phyloP scores from a whole-genome alignment of 2,113 vertebrate genomes.

The Alligator sinensis region DNA sequence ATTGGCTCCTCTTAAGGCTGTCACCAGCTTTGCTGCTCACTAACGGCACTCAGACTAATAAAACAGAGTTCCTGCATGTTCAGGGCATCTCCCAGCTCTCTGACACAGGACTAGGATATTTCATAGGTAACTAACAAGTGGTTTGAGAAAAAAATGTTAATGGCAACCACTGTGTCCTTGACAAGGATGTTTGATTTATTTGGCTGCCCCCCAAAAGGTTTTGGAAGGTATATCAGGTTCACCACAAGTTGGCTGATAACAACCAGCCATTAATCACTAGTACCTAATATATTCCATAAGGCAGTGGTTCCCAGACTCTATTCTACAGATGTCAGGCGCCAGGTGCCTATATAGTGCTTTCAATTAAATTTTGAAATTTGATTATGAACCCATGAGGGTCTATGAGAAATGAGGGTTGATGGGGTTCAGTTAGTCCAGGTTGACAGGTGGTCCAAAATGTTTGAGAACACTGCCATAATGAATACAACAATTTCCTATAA shows the following conservation, averaged over 20 bases:
- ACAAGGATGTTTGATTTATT: background rate
- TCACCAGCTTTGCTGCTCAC: background rate
- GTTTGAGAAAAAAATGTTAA: background rate
- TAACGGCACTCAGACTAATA: background rate
- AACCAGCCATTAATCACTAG: background rate
- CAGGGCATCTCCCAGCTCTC: accelerated
- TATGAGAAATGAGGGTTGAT: no score
- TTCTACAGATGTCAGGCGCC: no score
- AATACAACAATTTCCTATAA: background rate
- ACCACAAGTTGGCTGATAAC: background rate
- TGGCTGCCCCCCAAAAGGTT: background rate
- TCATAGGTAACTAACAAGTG: background rate
- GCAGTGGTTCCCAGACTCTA: background rate
- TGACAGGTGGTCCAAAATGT: no score
- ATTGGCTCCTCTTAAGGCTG: background rate
- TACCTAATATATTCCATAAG: background rate
- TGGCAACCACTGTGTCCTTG: background rate
- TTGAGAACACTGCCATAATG: no score
- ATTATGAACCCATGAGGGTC: no score
- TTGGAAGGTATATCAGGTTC: background rate
- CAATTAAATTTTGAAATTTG: no score
- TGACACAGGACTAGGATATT: background rate
- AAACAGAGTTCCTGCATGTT: accelerated
- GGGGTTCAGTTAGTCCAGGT: no score
- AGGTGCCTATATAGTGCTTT: no score